A percentile compares a stretch with the other conserved stretches of the same genome.
phyloP scores from a whole-genome alignment of 2,797 vertebrate species.

The Scomberomorus guttatus region DNA sequence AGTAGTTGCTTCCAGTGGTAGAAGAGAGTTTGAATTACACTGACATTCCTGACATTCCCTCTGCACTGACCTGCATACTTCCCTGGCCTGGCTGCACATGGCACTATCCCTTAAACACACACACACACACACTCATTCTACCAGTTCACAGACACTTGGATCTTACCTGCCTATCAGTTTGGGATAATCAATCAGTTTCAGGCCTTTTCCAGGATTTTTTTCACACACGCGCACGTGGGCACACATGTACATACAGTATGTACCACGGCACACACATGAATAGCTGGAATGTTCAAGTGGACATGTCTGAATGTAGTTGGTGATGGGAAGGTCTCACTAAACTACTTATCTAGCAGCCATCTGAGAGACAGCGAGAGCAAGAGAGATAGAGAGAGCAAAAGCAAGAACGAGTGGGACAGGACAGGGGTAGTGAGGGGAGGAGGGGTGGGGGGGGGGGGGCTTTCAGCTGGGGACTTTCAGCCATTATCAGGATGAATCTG shows the following conservation, averaged over 20 bases:
- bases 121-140: conserved; percentile 41
- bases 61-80: conserved; percentile 83
- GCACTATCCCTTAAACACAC: conserved; percentile 53
- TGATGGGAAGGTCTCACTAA: conserved; percentile 38
- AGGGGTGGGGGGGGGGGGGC: background rate
- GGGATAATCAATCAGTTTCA: conserved; percentile 68
- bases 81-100: conserved; percentile 76
- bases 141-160: conserved; percentile 62
- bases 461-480: conserved; percentile 73
- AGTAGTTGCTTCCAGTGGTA: conserved; percentile 53
- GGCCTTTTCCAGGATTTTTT: background rate
- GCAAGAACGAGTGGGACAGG: conserved; percentile 46
- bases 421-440: conserved; percentile 17
- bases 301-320: conserved; percentile 24
- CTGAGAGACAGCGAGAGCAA: conserved; percentile 28
- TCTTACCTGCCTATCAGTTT: conserved; percentile 58
- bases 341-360: conserved; percentile 41
- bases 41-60: conserved; percentile 86
- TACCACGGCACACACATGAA: conserved; percentile 38
- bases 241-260: conserved; percentile 4
- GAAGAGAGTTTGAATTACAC: conserved; percentile 77
- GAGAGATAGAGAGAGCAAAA: conserved; percentile 4
- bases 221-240: conserved; percentile 4
- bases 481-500: conserved; percentile 84
- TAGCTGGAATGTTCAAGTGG: conserved; percentile 60